Evolutionary conservation across 2,113 vertebrate genomes (phyloP).

Genomic region (Miniopterus natalensis): DNA sequence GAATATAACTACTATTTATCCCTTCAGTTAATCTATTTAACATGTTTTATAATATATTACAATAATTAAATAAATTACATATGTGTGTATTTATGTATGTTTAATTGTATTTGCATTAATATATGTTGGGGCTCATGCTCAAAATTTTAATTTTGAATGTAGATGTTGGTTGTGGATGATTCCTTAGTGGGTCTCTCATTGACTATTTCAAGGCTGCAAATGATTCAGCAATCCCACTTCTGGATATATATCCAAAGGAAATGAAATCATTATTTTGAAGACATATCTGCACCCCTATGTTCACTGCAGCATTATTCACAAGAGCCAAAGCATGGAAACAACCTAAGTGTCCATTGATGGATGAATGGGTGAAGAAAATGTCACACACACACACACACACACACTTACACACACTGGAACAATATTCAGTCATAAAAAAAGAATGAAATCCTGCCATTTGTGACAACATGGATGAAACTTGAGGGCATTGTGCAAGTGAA

Average conservation of each 20-base stretch:
- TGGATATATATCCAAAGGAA: background rate
- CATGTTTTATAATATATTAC: background rate
- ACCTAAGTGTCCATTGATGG: background rate
- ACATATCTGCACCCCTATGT: too few species aligned
- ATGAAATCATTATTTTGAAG: background rate
- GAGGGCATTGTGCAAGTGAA: background rate
- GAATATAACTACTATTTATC: background rate
- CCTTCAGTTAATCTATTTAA: constrained; percentile 1
- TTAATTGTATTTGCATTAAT: background rate
- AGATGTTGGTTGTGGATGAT: background rate
- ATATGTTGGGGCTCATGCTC: background rate
- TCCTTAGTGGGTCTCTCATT: background rate
- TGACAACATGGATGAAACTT: background rate
- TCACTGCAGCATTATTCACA: background rate
- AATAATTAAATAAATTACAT: background rate
- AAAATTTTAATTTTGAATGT: background rate
- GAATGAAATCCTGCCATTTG: background rate
- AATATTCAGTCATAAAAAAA: background rate
- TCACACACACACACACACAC: background rate
- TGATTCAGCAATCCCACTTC: background rate
- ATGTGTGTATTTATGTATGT: background rate
- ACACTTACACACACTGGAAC: background rate
- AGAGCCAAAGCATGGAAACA: background rate
- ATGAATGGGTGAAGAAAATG: background rate
- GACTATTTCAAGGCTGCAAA: background rate